Percentiles rank a stretch among this genome's conserved stretches.
These are phyloP conservation scores for Serilophus lunatus DNA, from an alignment of 2,113 vertebrate species.

Conservation along the genomic window DNA sequence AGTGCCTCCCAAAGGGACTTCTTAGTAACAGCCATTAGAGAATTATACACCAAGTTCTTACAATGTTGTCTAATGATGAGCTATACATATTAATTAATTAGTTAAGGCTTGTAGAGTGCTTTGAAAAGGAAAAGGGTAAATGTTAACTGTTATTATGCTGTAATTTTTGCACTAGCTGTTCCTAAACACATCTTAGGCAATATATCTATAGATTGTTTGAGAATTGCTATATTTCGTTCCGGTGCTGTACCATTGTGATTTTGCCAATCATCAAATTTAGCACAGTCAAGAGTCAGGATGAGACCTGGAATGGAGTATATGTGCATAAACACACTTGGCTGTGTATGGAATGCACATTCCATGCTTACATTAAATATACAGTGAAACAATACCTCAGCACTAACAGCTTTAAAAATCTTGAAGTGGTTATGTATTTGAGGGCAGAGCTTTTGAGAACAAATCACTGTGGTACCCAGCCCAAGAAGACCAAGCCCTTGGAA, in stretches of 20 bases:
- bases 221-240: neutral
- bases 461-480: neutral
- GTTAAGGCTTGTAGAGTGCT: neutral
- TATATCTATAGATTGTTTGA: neutral
- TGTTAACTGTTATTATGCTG: neutral
- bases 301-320: neutral
- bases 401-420: neutral
- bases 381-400: neutral
- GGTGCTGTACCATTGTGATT: neutral
- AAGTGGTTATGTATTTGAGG: neutral
- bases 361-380: neutral
- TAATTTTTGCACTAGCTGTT: neutral
- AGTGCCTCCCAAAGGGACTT: neutral
- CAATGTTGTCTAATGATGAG: neutral
- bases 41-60: neutral
- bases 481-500: neutral
- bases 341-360: neutral
- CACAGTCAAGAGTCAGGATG: neutral
- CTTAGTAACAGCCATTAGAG: neutral
- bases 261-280: neutral
- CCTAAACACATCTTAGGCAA: neutral
- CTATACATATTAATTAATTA: constrained; percentile 22
- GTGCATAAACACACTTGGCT: too few relatives aligned
- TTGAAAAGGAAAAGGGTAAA: neutral
- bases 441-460: neutral